Conservation (phyloP, 2,113 vertebrate genomes). For the Penelope pileata region DNA sequence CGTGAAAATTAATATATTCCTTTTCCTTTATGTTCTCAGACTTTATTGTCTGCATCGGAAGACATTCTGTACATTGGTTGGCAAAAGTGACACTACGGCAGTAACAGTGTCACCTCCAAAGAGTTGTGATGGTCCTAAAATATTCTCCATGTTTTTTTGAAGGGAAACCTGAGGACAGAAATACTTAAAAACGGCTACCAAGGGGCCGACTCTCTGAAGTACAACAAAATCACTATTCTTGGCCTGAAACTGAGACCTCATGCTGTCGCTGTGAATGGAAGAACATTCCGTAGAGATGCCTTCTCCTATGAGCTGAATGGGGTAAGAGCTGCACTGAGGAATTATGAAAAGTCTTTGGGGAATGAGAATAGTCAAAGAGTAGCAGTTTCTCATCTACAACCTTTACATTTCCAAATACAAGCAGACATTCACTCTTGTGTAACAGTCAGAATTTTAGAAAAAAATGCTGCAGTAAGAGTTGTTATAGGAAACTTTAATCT, state of each 20-base stretch:
- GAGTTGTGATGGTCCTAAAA: neutral
- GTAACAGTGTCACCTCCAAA: neutral
- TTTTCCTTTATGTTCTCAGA: neutral
- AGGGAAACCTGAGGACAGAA: slow-evolving; percentile 54
- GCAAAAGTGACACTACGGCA: neutral
- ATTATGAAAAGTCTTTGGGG: neutral
- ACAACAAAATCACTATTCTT: slow-evolving; percentile 45
- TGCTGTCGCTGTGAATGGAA: slow-evolving; percentile 43
- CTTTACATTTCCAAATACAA: neutral
- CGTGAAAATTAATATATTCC: neutral
- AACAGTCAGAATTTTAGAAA: neutral
- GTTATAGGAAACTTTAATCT: neutral
- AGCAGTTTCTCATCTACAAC: neutral
- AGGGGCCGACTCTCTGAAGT: slow-evolving; percentile 27
- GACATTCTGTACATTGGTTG: neutral
- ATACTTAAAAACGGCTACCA: slow-evolving; percentile 60
- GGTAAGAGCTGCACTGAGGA: slow-evolving; percentile 22
- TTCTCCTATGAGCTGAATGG: neutral
- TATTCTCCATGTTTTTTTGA: neutral
- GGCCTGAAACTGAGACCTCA: slow-evolving; percentile 51
- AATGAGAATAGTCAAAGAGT: neutral
- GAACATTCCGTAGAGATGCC: neutral
- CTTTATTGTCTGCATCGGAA: neutral
- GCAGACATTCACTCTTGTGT: neutral
- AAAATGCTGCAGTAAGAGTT: neutral